Base-by-base conservation (phyloP, 2,113 vertebrate species). In the Anser brachyrhynchus region DNA sequence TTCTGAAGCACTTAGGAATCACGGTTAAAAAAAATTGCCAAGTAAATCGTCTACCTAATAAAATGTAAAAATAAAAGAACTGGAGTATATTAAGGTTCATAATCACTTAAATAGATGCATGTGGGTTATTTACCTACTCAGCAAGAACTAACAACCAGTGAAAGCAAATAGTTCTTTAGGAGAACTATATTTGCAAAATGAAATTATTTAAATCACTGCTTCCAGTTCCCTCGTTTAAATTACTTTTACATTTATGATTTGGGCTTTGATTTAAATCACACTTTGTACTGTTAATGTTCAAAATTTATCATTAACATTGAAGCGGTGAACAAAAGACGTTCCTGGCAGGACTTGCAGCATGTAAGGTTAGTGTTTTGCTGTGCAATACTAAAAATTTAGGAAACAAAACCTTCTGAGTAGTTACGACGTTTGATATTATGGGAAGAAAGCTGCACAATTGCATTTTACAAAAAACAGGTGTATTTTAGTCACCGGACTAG, bases 31-130 rank as follows among this genome's bases (percentile, higher is more conserved):
- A 92, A 90, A 92, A 91, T 92, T 92, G 84, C 74, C 39, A 92
- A 89, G 57, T 95, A 84, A 96, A 91, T 79, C 61, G 28, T 70
- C 93, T 85, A 10, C 67, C 87, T 93, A 93, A 92, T 92, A 97
- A 94, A 89, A 93, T 89, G 29, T 58, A 61, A 87, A 95, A 92
- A 67, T 77, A 87, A 92, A 92, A 72, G 6, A 49, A 66, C 57
- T 54, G 69, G 77, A 72, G 22, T 92, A 17, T 81, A 72, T 90
- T 95, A 69, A 31, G 9, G 33, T 76, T 87, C 41, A n/a, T 82
- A 84, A 76, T 78, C 1, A 54, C 85, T 73, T 94, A 84, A 92
- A 69, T 69, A 93, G 70, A 90, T 84, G 39, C 54, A 39, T 49
- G 35, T 90, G 89, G 80, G 82, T 95, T 95, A 51, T 90, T 93